Evolutionary conservation across 2,113 vertebrate genomes (phyloP).

Genomic region (Diphyllodes magnificus): DNA sequence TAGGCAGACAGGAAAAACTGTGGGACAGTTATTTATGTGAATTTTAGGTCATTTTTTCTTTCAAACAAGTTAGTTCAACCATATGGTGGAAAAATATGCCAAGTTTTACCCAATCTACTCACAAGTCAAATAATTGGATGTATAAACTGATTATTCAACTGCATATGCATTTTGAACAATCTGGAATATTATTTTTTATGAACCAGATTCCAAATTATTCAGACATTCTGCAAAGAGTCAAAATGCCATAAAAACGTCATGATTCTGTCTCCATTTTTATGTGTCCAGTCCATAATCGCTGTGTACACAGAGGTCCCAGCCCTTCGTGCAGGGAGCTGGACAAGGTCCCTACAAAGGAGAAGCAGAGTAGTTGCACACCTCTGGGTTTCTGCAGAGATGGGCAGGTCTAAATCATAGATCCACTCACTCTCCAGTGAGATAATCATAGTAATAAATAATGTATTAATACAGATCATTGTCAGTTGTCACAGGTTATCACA

Average conservation of each 20-base stretch:
- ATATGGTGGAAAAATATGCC: background rate
- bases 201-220: background rate
- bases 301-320: background rate
- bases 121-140: constrained; percentile 3
- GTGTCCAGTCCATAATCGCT: rapidly evolving
- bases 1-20: background rate
- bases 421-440: background rate
- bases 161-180: background rate
- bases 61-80: background rate
- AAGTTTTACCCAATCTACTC: constrained; percentile 8
- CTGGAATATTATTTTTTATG: background rate
- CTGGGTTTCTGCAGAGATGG: background rate
- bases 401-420: background rate
- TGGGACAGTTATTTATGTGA: background rate
- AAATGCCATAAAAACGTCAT: background rate
- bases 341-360: background rate
- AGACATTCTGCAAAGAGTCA: background rate
- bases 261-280: background rate
- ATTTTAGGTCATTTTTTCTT: background rate
- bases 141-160: background rate
- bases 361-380: background rate
- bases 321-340: background rate
- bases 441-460: background rate
- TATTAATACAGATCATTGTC: background rate
- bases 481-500: background rate